phyloP scores from a whole-genome alignment of 2,888 invertebrate species.

The Macrostomum cliftonense region DNA sequence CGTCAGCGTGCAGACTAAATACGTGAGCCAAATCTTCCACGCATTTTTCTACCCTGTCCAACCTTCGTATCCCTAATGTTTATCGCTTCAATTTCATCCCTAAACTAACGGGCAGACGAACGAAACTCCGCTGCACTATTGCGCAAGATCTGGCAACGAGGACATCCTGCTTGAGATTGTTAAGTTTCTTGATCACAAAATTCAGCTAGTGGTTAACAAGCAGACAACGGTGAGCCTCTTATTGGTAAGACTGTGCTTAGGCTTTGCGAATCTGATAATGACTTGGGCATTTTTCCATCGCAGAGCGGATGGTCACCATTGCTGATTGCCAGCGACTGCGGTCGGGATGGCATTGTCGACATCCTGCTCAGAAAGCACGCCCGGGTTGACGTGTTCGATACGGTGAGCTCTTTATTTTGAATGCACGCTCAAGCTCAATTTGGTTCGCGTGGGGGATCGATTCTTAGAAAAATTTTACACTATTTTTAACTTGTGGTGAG shows the following conservation, averaged over 20 bases:
- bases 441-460: too few species aligned
- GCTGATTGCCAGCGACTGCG: slow-evolving; percentile 79
- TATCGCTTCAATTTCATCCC: too few species aligned
- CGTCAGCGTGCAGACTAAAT: slow-evolving; percentile 59
- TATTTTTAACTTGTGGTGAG: too few species aligned
- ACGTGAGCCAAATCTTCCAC: slow-evolving; percentile 38
- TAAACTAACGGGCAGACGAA: slow-evolving; percentile 44
- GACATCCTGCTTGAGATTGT: slow-evolving; percentile 84
- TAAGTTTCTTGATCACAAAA: slow-evolving; percentile 63
- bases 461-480: too few species aligned
- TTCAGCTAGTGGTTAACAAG: slow-evolving; percentile 79
- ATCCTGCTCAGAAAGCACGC: slow-evolving; percentile 74
- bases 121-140: slow-evolving; percentile 86
- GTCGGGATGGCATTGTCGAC: slow-evolving; percentile 72
- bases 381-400: slow-evolving; percentile 92
- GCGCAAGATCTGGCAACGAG: slow-evolving; percentile 81
- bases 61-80: too few species aligned
- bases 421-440: too few species aligned
- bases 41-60: too few species aligned
- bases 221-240: slow-evolving; percentile 60
- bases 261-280: too few species aligned
- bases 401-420: too few species aligned
- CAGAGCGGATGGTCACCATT: slow-evolving; percentile 74
- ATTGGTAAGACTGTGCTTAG: too few species aligned
- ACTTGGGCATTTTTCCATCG: slow-evolving; percentile 4